A percentile compares a stretch with the other conserved stretches of the same genome.
Conservation (phyloP, 2,888 invertebrate species). For the Ormyrus nitidulus region DNA sequence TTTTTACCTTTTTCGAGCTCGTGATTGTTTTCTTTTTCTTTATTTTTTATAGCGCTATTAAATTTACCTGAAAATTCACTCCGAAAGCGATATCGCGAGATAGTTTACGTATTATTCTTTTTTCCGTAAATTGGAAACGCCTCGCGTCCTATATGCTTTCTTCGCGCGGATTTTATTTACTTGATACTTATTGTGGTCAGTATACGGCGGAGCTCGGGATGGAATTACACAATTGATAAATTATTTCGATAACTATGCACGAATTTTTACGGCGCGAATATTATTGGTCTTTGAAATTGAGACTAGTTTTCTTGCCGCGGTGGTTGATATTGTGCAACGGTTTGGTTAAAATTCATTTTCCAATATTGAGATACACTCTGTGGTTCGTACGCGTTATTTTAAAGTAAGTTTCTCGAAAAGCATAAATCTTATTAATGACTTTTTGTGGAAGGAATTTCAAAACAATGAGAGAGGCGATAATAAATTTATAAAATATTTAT, state of each 20-base stretch:
- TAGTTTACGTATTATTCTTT: constrained; percentile 22
- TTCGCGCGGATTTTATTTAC: constrained; percentile 11
- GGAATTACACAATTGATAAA: constrained; percentile 13
- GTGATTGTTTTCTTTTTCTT: neutral
- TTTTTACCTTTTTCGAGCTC: neutral
- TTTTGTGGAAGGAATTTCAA: constrained; percentile 6
- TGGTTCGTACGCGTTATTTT: neutral
- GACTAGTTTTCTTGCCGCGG: neutral
- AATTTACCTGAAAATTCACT: constrained; percentile 54
- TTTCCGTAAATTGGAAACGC: constrained; percentile 41
- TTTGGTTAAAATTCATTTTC: neutral
- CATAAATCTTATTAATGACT: constrained; percentile 1
- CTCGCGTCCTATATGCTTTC: neutral
- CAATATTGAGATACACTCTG: neutral
- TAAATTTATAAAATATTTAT: neutral
- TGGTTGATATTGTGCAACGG: constrained; percentile 7
- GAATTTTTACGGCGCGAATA: no score
- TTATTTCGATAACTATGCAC: no score
- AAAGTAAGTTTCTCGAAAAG: neutral
- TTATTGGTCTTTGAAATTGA: no score
- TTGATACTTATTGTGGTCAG: neutral
- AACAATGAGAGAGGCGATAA: neutral
- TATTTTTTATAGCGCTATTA: constrained; percentile 31
- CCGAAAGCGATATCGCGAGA: constrained; percentile 17
- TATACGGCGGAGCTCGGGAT: constrained; percentile 4